Percentiles rank a stretch among this genome's conserved stretches.
Evolutionary conservation across 2,113 vertebrate species (phyloP).

Genomic region (Caretta caretta): DNA sequence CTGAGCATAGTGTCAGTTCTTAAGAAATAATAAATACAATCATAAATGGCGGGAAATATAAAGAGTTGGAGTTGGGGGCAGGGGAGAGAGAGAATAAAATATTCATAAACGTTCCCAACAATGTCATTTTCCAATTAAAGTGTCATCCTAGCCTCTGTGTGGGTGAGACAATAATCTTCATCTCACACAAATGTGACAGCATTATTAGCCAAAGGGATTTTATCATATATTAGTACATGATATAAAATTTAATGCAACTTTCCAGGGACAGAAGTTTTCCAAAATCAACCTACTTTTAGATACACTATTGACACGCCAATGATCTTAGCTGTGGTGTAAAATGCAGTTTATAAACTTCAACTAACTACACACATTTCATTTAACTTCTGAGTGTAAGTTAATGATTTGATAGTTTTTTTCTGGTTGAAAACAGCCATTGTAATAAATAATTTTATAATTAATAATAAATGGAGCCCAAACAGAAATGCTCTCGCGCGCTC

Average conservation of each 20-base stretch:
- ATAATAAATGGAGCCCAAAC: not conserved
- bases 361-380: conserved; percentile 26
- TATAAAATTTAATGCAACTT: conserved; percentile 39
- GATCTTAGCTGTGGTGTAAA: not conserved
- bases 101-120: conserved; percentile 69
- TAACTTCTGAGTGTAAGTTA: not conserved
- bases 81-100: conserved; percentile 57
- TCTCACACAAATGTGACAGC: conserved; percentile 56
- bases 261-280: conserved; percentile 19
- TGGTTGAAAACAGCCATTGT: not conserved
- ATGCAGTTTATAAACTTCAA: not conserved
- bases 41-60: conserved; percentile 59
- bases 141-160: conserved; percentile 59
- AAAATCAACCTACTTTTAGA: conserved; percentile 10
- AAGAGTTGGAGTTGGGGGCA: conserved; percentile 43
- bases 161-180: conserved; percentile 65
- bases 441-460: not conserved
- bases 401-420: not conserved
- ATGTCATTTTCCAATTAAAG: conserved; percentile 69
- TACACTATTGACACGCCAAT: not conserved
- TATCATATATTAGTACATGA: conserved; percentile 42
- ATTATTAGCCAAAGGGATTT: conserved; percentile 54
- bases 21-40: conserved; percentile 75
- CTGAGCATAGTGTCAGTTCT: conserved; percentile 33
- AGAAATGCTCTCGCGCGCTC: not conserved